Evolutionary conservation across 1,140 invertebrate species (phyloP), one percentile per base, ranked within the genome.

Genomic region (Contarinia nasturtii): DNA sequence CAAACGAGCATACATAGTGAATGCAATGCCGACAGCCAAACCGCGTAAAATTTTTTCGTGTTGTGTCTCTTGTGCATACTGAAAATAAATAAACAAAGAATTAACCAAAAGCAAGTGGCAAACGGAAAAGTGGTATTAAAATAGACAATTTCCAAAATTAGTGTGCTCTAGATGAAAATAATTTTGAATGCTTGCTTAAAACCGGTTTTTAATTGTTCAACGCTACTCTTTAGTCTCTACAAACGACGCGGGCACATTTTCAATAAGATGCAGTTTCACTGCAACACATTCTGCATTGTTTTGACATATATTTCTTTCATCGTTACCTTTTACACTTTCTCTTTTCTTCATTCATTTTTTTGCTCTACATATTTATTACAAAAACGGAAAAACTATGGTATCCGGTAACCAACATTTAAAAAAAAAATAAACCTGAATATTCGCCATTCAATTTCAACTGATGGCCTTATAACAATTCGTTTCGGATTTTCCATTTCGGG

Each of bases 21-120:
- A 77, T 2, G 94, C 80, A 51, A 99, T 95, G 45, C 94, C 92
- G 1, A 96, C 82, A 10, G 93, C 91, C 44, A 98, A 66, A 38
- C 94, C 94, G 42, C 94, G 75, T 19, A 97, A 70, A 57, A 98
- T 98, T 67, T 99, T 99, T 61, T 98, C 96, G 61, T 98, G 95
- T 57, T 97, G 91, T 14, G 61, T 63, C 43, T 64, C 61, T 53
- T 70, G 68, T 0, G 67, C 67, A 54, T 71, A 71, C 59, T 63
- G 50, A 44, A 62, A 59, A 19, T 46, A 17, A 47, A 51, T 48
- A 49, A 48, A 45, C 2, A 33, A 27, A 33, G 21, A 33, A 15
- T 34, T 27, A n/a, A 41, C 7, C 14, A 27, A 10, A 27, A 27
- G 27, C 27, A 27, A 27, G n/a, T n/a, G n/a, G n/a, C n/a, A n/a